Conservation (phyloP, 2,888 invertebrate species). For the Calameuta idolon region DNA sequence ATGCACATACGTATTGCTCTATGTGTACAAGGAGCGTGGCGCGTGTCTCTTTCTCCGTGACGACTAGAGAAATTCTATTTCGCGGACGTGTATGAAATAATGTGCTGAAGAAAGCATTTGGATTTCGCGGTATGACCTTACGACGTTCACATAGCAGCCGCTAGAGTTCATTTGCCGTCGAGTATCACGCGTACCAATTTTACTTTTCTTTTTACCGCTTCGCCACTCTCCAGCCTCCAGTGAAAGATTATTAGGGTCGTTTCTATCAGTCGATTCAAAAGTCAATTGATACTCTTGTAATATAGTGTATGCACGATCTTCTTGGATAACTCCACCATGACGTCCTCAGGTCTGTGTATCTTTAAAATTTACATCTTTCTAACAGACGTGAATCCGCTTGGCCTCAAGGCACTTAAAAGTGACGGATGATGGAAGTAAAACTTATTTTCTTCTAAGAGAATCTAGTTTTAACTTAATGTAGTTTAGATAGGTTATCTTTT, state of each 20-base stretch:
- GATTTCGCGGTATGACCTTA: background rate
- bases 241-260: background rate
- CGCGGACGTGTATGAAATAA: slow-evolving; percentile 37
- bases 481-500: background rate
- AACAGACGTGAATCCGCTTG: background rate
- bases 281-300: background rate
- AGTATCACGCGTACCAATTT: background rate
- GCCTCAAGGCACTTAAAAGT: background rate
- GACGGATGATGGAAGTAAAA: background rate
- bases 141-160: background rate
- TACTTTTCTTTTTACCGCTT: background rate
- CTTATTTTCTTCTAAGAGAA: background rate
- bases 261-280: background rate
- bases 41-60: slow-evolving; percentile 20
- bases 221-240: background rate
- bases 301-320: background rate
- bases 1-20: slow-evolving; percentile 7
- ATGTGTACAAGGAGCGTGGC: slow-evolving; percentile 10
- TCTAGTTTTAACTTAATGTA: background rate
- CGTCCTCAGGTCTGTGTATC: background rate
- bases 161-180: background rate
- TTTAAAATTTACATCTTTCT: background rate
- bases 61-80: slow-evolving; percentile 36
- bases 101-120: slow-evolving; percentile 38
- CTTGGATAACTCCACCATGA: background rate